phyloP scores from a whole-genome alignment of 2,888 invertebrate species.

The Tenthredo notha region DNA sequence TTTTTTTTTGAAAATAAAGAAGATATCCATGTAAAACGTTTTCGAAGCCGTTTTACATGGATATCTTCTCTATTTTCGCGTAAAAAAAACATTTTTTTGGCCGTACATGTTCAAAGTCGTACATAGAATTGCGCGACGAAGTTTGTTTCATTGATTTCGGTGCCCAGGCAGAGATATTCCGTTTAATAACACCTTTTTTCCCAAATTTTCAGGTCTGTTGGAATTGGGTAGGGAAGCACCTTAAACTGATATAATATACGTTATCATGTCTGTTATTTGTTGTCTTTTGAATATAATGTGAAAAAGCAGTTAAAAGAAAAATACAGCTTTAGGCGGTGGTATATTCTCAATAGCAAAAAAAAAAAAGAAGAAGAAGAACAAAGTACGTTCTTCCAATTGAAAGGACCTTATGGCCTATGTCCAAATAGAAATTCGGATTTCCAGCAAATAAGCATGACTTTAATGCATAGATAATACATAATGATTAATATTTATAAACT shows the following conservation, averaged over 20 bases:
- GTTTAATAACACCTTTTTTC: no score
- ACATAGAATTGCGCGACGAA: no score
- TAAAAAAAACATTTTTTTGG: no score
- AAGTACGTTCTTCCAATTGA: background rate
- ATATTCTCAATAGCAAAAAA: background rate
- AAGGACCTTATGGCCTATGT: background rate
- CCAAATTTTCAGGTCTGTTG: no score
- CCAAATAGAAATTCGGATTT: background rate
- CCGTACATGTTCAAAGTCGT: no score
- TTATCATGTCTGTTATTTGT: background rate
- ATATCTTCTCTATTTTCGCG: no score
- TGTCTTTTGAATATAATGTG: background rate
- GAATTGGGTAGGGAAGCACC: no score
- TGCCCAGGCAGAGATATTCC: no score
- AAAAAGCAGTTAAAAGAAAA: background rate
- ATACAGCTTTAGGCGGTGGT: background rate
- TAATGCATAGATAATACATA: background rate
- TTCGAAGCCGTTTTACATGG: no score
- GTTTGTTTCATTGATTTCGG: no score
- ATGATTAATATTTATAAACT: constrained; percentile 46
- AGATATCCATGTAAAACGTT: no score
- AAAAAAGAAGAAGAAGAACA: background rate
- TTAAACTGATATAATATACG: background rate
- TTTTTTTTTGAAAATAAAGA: no score
- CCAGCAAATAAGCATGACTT: background rate